These are phyloP conservation scores for Heliconius nattereri DNA, from an alignment of 1,140 invertebrate genomes.

Conservation along the genomic window DNA sequence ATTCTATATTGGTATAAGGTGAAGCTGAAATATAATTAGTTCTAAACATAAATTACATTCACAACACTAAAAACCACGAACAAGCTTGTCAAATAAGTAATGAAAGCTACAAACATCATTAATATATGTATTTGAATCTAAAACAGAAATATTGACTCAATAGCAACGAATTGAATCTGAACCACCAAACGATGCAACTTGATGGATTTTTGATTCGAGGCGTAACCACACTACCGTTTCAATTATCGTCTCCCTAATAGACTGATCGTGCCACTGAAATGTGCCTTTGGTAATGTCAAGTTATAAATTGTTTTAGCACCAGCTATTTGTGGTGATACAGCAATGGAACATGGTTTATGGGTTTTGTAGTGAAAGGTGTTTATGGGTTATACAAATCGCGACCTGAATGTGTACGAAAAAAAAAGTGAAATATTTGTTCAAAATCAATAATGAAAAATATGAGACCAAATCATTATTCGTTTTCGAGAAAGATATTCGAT, in stretches of 20 bases:
- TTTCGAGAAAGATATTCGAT: no score
- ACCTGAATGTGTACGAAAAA: no score
- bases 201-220: conserved; percentile 55
- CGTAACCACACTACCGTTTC: conserved; percentile 44
- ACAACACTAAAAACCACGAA: background rate
- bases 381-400: no score
- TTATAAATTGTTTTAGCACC: background rate
- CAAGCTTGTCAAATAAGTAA: background rate
- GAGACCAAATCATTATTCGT: no score
- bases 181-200: conserved; percentile 31
- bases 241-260: conserved; percentile 41
- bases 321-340: background rate
- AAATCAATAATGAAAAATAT: no score
- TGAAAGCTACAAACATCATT: background rate
- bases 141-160: background rate
- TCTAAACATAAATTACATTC: no score
- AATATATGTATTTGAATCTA: background rate
- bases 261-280: conserved; percentile 29
- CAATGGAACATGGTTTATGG: no score
- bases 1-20: no score
- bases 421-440: no score
- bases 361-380: no score
- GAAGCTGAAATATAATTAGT: no score
- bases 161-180: conserved; percentile 3
- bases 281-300: conserved; percentile 23